phyloP scores from a whole-genome alignment of 1,140 invertebrate genomes.

The Drosophila mauritiana region DNA sequence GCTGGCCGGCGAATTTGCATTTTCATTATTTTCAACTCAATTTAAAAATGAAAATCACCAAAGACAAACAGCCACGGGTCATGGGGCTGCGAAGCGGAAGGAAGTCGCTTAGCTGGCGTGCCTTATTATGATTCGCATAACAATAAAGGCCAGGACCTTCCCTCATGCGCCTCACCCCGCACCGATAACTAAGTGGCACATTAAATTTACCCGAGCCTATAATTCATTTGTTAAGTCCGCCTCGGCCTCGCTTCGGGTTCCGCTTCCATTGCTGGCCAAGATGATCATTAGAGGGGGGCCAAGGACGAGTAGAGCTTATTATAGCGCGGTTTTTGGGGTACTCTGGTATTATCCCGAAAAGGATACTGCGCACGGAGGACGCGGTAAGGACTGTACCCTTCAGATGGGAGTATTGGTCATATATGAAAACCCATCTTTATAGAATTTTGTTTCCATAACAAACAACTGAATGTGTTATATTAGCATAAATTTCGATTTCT shows the following conservation, averaged over 20 bases:
- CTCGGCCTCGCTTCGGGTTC: slow-evolving; percentile 22
- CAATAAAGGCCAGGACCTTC: slow-evolving; percentile 30
- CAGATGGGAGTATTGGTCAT: background rate
- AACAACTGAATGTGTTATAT: too few relatives aligned
- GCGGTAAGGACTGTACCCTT: background rate
- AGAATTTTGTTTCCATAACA: too few relatives aligned
- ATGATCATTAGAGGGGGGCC: slow-evolving; percentile 48
- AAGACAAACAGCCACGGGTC: slow-evolving; percentile 50
- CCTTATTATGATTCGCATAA: slow-evolving; percentile 59
- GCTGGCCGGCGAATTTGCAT: slow-evolving; percentile 68
- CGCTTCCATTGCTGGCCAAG: slow-evolving; percentile 17
- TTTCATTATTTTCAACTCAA: slow-evolving; percentile 79
- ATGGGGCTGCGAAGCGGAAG: slow-evolving; percentile 26
- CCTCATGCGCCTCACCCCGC: background rate
- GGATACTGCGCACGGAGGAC: background rate
- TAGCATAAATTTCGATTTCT: background rate
- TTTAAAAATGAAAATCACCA: slow-evolving; percentile 65
- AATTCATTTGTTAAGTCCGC: slow-evolving; percentile 75
- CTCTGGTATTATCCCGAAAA: background rate
- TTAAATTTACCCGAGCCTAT: slow-evolving; percentile 76
- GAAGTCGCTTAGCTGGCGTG: slow-evolving; percentile 50
- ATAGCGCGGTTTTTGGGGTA: slow-evolving; percentile 8
- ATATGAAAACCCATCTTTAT: too few relatives aligned
- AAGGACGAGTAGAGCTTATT: slow-evolving; percentile 30
- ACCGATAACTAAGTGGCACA: slow-evolving; percentile 69